These are phyloP conservation scores for Rhinolophus ferrumequinum DNA, from an alignment of 2,113 vertebrate species.

Conservation along the genomic window DNA sequence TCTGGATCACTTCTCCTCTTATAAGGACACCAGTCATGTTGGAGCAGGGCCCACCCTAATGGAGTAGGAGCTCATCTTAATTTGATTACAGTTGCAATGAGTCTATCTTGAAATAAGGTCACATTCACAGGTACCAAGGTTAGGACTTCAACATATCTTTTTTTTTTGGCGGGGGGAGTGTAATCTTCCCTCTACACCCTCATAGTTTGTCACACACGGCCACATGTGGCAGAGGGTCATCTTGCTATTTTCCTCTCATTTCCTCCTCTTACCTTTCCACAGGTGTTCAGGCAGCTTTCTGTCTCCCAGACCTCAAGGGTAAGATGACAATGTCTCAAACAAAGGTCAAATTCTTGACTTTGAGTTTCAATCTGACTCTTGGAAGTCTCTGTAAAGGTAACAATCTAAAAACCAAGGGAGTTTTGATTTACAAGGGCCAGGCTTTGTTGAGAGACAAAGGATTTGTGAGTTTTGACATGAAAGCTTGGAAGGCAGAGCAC, in stretches of 20 bases:
- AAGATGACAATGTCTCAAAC: neutral
- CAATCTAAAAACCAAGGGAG: neutral
- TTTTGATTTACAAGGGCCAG: neutral
- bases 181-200: neutral
- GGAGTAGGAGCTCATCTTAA: neutral
- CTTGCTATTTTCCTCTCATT: neutral
- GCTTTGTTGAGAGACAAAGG: slow-evolving; percentile 11
- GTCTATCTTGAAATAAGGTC: neutral
- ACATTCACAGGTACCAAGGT: neutral
- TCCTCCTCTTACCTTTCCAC: neutral
- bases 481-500: neutral
- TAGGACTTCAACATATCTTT: no score
- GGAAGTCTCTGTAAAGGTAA: neutral
- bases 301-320: neutral
- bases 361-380: neutral
- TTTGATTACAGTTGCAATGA: neutral
- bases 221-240: rapidly evolving
- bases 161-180: neutral
- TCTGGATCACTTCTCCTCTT: neutral
- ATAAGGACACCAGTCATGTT: neutral
- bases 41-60: neutral
- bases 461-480: neutral
- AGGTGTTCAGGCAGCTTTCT: neutral
- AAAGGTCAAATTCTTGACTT: neutral
- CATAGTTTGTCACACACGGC: rapidly evolving